Conservation (phyloP, 2,113 vertebrate species). For the Rhea pennata region DNA sequence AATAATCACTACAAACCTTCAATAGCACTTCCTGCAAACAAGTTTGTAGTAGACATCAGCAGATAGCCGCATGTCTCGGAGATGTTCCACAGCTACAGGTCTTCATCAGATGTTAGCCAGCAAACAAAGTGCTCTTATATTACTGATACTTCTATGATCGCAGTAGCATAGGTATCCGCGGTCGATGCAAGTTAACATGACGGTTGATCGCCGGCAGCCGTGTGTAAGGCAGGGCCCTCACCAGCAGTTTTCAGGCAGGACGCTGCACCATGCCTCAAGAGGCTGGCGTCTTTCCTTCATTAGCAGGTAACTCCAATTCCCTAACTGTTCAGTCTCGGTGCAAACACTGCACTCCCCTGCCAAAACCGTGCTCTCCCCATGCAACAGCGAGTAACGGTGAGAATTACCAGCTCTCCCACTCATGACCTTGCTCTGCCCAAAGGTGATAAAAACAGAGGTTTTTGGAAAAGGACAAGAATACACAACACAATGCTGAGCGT, state of each 20-base stretch:
- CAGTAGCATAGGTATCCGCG: neutral
- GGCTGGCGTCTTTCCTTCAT: neutral
- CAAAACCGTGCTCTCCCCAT: neutral
- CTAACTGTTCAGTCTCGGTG: too few relatives aligned
- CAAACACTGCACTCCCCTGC: neutral
- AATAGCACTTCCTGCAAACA: constrained; percentile 12
- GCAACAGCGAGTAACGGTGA: neutral
- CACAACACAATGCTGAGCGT: neutral
- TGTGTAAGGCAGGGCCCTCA: neutral
- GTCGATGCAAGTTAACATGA: neutral
- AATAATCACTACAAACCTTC: neutral
- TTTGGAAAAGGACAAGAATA: neutral
- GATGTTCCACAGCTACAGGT: neutral
- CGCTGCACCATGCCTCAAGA: neutral
- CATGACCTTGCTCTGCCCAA: neutral
- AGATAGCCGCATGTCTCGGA: constrained; percentile 4
- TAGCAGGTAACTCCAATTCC: neutral
- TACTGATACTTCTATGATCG: neutral
- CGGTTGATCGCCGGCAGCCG: neutral
- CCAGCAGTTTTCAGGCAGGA: neutral
- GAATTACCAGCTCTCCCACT: neutral
- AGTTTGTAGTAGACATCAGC: constrained; percentile 26
- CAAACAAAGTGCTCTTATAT: neutral
- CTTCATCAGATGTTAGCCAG: constrained; percentile 33
- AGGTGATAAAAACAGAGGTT: neutral